These are phyloP conservation scores for Drosophila paucipuncta DNA, from an alignment of 2,888 invertebrate species.

Conservation along the genomic window DNA sequence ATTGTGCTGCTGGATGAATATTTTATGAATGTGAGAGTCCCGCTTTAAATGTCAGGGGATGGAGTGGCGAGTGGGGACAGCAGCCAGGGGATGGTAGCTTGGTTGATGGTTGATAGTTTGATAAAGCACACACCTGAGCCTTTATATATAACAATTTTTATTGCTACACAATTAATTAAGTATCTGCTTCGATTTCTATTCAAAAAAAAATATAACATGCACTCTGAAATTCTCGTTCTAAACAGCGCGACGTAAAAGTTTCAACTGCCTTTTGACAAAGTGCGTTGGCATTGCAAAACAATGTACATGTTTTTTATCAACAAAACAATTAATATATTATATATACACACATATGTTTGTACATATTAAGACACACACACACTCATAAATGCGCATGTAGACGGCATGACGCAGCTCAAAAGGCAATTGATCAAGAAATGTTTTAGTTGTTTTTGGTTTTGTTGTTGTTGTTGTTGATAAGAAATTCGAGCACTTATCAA, in stretches of 20 bases:
- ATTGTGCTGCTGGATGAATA: background rate
- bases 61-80: background rate
- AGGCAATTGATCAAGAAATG: constrained; percentile 51
- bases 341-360: background rate
- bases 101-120: background rate
- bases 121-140: constrained; percentile 2
- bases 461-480: constrained; percentile 42
- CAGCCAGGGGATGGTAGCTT: constrained; percentile 11
- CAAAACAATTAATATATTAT: constrained; percentile 52
- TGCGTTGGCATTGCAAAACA: constrained; percentile 67
- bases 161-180: background rate
- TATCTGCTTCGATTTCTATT: background rate
- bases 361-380: constrained; percentile 3
- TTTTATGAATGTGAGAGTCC: background rate
- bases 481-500: constrained; percentile 46
- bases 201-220: background rate
- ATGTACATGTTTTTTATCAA: constrained; percentile 48
- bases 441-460: constrained; percentile 19
- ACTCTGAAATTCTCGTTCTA: constrained; percentile 42
- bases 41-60: background rate
- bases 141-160: background rate
- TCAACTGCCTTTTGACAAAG: constrained; percentile 59
- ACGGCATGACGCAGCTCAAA: constrained; percentile 35
- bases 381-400: constrained; percentile 14
- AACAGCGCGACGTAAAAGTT: constrained; percentile 59